A percentile compares a stretch with the other conserved stretches of the same genome.
Evolutionary conservation across 2,888 invertebrate species (phyloP).

Genomic region (Aphidoletes aphidimyza): DNA sequence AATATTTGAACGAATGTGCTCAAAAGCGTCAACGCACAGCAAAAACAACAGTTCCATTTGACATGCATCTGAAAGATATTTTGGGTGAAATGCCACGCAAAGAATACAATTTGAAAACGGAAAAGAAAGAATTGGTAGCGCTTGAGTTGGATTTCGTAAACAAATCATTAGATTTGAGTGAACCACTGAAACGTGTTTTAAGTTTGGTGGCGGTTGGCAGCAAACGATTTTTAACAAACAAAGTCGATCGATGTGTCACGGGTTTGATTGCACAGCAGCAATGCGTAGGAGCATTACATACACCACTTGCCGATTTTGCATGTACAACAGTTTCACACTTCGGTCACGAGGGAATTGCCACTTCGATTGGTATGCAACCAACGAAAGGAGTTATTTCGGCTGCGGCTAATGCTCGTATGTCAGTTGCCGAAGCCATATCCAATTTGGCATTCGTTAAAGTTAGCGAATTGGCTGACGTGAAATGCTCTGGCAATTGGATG

Average conservation of each 20-base stretch:
- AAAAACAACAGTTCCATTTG: conserved; percentile 75
- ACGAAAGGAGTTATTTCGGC: conserved; percentile 89
- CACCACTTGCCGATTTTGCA: conserved; percentile 94
- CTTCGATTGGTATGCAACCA: conserved; percentile 96
- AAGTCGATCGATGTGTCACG: conserved; percentile 94
- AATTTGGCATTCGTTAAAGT: conserved; percentile 86
- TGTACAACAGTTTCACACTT: conserved; percentile 88
- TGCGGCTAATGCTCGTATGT: conserved; percentile 90
- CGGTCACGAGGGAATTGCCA: conserved; percentile 86
- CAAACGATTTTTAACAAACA: conserved; percentile 94
- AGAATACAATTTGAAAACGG: conserved; percentile 68
- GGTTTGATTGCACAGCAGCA: conserved; percentile 97
- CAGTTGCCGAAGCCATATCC: conserved; percentile 92
- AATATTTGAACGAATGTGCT: conserved; percentile 61
- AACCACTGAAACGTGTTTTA: conserved; percentile 82
- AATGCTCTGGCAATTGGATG: conserved; percentile 99
- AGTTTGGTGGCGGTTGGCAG: conserved; percentile 91
- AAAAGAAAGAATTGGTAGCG: conserved; percentile 67
- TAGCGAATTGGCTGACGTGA: conserved; percentile 82
- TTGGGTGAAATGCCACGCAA: conserved; percentile 86
- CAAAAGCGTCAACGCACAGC: conserved; percentile 61
- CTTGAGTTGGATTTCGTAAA: conserved; percentile 65
- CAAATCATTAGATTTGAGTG: conserved; percentile 70
- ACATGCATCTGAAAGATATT: conserved; percentile 88
- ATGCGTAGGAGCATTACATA: conserved; percentile 96